phyloP scores from a whole-genome alignment of 1,140 invertebrate species.

The Lineus longissimus region DNA sequence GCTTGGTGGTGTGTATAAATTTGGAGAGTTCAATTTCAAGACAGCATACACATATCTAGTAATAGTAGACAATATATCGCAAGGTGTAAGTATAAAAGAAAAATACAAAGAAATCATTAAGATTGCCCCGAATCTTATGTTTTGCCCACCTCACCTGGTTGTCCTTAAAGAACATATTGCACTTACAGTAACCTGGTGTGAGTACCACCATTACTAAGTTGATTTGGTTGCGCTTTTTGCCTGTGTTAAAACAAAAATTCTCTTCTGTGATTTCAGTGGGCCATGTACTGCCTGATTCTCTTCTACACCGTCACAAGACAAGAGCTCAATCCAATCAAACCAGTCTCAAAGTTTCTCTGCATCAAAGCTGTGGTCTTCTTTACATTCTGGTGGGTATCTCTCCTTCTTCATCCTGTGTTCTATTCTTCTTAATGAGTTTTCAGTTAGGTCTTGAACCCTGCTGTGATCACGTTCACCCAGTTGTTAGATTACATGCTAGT shows the following conservation, averaged over 20 bases:
- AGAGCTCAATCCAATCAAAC: constrained; percentile 85
- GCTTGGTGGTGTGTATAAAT: constrained; percentile 77
- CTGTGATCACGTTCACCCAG: too few relatives aligned
- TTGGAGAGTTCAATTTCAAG: constrained; percentile 80
- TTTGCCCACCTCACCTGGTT: too few relatives aligned
- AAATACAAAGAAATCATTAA: not conserved
- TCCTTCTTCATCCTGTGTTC: not conserved
- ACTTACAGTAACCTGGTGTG: too few relatives aligned
- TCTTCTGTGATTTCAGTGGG: constrained; percentile 53
- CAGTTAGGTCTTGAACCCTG: too few relatives aligned
- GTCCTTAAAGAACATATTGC: too few relatives aligned
- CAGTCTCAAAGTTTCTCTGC: constrained; percentile 93
- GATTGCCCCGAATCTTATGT: too few relatives aligned
- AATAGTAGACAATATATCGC: constrained; percentile 88
- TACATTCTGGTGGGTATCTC: constrained; percentile 85
- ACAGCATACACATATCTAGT: constrained; percentile 85
- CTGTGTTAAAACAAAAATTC: too few relatives aligned
- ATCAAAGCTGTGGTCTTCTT: constrained; percentile 98
- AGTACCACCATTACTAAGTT: too few relatives aligned
- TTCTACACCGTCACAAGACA: constrained; percentile 87
- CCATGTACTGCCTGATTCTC: constrained; percentile 92
- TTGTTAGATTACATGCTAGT: too few relatives aligned
- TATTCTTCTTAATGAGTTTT: too few relatives aligned
- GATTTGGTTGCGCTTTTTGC: too few relatives aligned
- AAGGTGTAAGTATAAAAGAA: constrained; percentile 67